A percentile compares a stretch with the other conserved stretches of the same genome.
These are phyloP conservation scores for Brachionus calyciflorus DNA, from an alignment of 1,140 invertebrate genomes.

Conservation along the genomic window DNA sequence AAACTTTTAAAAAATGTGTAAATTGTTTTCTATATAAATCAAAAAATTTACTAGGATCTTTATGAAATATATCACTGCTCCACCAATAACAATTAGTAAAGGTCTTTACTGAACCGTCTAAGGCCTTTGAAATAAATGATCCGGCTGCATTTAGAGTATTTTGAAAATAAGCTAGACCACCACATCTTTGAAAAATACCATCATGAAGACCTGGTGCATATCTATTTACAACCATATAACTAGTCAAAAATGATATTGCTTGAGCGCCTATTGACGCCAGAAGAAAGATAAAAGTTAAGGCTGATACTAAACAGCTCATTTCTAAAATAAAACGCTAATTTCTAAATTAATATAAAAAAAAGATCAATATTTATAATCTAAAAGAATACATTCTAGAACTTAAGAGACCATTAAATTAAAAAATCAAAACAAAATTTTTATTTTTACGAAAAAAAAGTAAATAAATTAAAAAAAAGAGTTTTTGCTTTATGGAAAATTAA, in stretches of 20 bases:
- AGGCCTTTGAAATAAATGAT: constrained; percentile 22
- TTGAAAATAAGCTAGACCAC: constrained; percentile 28
- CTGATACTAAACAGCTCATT: constrained; percentile 34
- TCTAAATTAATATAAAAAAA: not conserved
- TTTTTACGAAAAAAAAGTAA: constrained; percentile 11
- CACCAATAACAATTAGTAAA: constrained; percentile 41
- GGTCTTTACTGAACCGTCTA: constrained; percentile 34
- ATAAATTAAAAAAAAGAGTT: constrained; percentile 12
- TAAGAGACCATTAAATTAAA: no score
- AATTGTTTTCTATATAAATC: not conserved
- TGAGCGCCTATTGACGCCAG: constrained; percentile 35
- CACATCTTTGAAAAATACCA: constrained; percentile 43
- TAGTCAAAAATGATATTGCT: constrained; percentile 28
- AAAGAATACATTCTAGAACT: no score
- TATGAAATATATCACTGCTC: constrained; percentile 24
- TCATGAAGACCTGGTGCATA: constrained; percentile 37
- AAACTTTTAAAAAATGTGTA: not conserved
- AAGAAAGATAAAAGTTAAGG: constrained; percentile 34
- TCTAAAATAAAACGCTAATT: constrained; percentile 3
- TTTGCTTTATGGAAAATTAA: not conserved
- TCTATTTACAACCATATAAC: constrained; percentile 37
- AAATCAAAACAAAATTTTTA: not conserved
- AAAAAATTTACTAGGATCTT: constrained; percentile 28
- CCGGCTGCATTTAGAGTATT: constrained; percentile 10
- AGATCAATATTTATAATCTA: not conserved